Evolutionary conservation across 2,113 vertebrate genomes (phyloP), one percentile per base, ranked within the genome.

Genomic region (Otocyon megalotis): DNA sequence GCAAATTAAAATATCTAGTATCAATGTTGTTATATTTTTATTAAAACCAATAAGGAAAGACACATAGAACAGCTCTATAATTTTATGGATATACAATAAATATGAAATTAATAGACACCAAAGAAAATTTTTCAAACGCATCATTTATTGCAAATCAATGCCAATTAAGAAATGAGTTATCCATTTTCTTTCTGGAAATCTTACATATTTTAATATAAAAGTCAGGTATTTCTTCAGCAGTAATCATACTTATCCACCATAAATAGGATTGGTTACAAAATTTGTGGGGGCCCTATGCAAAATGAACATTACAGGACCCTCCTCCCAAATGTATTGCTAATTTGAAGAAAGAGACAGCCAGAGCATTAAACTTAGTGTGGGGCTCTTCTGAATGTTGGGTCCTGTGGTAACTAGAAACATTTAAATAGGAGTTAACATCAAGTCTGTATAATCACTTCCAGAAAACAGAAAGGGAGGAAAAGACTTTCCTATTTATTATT

Each of bases 1-100:
- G 82, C 19, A 97, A 97, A 98, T 93, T 94, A 90, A 97, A 94
- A 80, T 94, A 84, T 89, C 79, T 93, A 37, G 2, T 90, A 94
- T 94, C 76, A 92, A 50, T 81, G 71, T 97, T 97, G 37, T 35
- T 88, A 79, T 89, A 93, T 80, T 95, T 89, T 81, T 95, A 87
- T 96, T 96, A 96, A 74, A 92, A 89, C 48, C 62, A 94, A 60
- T 83, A 76, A 60, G 48, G 1, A 4, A 54, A 96, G 22, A 92
- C 5, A 50, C 8, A 8, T 16, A 83, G 8, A 94, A 62, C 3
- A 16, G 2, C 2, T 43, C 4, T 83, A 26, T 11, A 60, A 4
- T 60, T 91, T 58, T 80, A 69, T 81, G 4, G 30, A 32, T 74
- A 37, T 67, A 8, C 3, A 74, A 60, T 87, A 93, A 72, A 84